Evolutionary conservation across 1,140 invertebrate genomes (phyloP).

Genomic region (Drosophila kurseongensis): DNA sequence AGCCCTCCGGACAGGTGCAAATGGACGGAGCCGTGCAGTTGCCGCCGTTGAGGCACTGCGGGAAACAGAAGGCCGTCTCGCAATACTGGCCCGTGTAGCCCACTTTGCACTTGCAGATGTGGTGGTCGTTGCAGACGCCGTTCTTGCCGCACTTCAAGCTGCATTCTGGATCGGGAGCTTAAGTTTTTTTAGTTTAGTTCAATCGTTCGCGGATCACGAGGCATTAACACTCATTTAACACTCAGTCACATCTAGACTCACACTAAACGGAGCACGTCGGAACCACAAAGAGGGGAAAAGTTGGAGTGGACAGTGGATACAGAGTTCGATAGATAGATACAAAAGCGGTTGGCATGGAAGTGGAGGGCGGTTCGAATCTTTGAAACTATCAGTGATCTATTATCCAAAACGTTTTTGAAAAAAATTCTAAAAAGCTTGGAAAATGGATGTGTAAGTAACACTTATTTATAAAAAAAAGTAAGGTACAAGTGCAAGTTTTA

Average conservation of each 20-base stretch:
- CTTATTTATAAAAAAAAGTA: too few relatives aligned
- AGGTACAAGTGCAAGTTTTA: too few relatives aligned
- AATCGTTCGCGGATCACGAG: slow-evolving; percentile 47
- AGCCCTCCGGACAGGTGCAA: slow-evolving; percentile 94
- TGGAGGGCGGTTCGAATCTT: neutral
- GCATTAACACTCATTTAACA: slow-evolving; percentile 28
- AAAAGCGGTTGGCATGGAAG: slow-evolving; percentile 11
- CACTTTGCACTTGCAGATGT: slow-evolving; percentile 94
- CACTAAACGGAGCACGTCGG: slow-evolving; percentile 17
- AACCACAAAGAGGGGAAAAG: slow-evolving; percentile 1
- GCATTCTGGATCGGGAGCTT: slow-evolving; percentile 94
- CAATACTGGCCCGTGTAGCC: slow-evolving; percentile 96
- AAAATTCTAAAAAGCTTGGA: neutral
- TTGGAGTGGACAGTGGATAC: slow-evolving; percentile 7
- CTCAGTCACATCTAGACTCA: slow-evolving; percentile 14
- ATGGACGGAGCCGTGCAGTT: slow-evolving; percentile 94
- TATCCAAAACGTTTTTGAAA: neutral
- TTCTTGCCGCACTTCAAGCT: slow-evolving; percentile 93
- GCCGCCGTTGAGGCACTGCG: slow-evolving; percentile 96
- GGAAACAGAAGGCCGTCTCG: slow-evolving; percentile 94
- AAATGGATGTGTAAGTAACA: neutral
- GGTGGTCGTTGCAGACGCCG: slow-evolving; percentile 92
- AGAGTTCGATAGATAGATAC: slow-evolving; percentile 11
- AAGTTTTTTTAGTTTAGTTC: slow-evolving; percentile 82
- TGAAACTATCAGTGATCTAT: neutral